Evolutionary conservation across 1,140 invertebrate genomes (phyloP), one percentile per base, ranked within the genome.

Genomic region (Stegodyphus dumicola): DNA sequence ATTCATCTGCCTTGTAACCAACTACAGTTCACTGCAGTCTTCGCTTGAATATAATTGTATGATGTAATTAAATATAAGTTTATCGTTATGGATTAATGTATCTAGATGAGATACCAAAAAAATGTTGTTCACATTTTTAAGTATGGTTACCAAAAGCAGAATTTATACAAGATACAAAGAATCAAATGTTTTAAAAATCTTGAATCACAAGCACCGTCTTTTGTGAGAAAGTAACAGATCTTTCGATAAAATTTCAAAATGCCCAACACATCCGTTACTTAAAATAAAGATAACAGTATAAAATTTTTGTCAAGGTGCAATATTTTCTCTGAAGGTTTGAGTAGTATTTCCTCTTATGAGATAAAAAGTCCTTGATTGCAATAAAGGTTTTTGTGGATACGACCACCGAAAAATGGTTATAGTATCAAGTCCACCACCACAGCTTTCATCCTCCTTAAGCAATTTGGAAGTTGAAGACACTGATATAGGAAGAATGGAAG

Each of bases 261-360:
- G 75, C 56, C 56, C 13, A 51, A 77, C 75, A 77, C 75, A 52
- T 77, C 75, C n/a, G 75, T 77, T 18, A 77, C 75, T 77, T 77
- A 77, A 77, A 17, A 18, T 15, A 17, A 69, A 9, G 33, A 33
- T 33, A 33, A 33, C 33, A 33, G 33, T 33, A 33, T 33, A 33
- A 15, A 15, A 69, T 71, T 10, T 71, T 6, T 71, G 51, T 71
- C 1, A 11, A 49, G 49, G n/a, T 67, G 4, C 18, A 4, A 67
- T 67, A 15, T 9, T 67, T 6, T 4, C 9, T 67, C 9, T 49
- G 69, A 71, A 49, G 33, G 33, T 3, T 33, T 33, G 33, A 33
- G 33, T 33, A 33, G 33, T 3, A 33, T 33, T 33, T 33, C 33
- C 33, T 33, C 33, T 33, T 33, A 33, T 33, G 33, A 33, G 33